Conservation (phyloP, 1,140 invertebrate genomes). For the Trichonephila clavata region DNA sequence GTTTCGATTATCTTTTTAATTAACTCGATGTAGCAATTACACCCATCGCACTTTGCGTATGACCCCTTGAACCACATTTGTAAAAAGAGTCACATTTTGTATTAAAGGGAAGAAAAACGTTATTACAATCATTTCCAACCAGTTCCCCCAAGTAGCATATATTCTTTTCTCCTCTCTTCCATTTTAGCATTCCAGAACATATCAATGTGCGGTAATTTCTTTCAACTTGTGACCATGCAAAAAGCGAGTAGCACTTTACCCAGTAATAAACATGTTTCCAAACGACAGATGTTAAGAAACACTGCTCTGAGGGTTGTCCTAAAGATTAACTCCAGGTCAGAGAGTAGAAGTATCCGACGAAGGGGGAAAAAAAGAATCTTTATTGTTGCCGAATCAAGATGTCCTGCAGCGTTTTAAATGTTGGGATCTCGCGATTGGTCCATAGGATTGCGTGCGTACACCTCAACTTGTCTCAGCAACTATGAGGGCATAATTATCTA, state of each 20-base stretch:
- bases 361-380: slow-evolving; percentile 19
- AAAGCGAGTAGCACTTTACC: slow-evolving; percentile 54
- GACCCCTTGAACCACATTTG: not conserved
- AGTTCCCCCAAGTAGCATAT: not conserved
- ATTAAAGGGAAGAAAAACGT: not conserved
- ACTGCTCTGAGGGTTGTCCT: slow-evolving; percentile 40
- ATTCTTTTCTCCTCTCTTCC: not conserved
- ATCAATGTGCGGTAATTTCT: slow-evolving; percentile 29
- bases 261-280: slow-evolving; percentile 68
- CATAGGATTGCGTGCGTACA: slow-evolving; percentile 59
- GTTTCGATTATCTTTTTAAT: too few species aligned
- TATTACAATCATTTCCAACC: not conserved
- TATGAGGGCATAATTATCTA: slow-evolving; percentile 74
- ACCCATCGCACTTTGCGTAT: not conserved
- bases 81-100: slow-evolving; percentile 24
- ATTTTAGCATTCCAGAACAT: slow-evolving; percentile 42
- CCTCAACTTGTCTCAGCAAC: slow-evolving; percentile 62
- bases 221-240: slow-evolving; percentile 9
- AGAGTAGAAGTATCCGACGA: slow-evolving; percentile 58
- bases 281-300: slow-evolving; percentile 75
- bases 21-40: too few species aligned
- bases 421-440: slow-evolving; percentile 61
- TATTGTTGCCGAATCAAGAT: slow-evolving; percentile 73
- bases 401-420: slow-evolving; percentile 60
- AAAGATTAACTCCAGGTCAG: slow-evolving; percentile 70